Conservation (phyloP, 2,888 invertebrate genomes). For the Ommatoiulus sabulosus region DNA sequence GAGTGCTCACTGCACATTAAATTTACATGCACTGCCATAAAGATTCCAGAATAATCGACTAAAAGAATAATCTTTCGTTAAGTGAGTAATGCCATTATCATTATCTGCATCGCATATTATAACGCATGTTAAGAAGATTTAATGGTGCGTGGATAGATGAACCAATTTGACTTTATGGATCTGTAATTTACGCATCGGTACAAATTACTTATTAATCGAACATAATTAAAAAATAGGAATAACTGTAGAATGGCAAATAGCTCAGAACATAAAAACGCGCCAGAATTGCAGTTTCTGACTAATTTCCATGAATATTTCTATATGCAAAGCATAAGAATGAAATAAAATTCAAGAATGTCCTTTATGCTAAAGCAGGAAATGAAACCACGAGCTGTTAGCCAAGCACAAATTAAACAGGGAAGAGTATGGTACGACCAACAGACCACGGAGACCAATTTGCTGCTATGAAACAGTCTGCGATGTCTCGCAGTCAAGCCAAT, state of each 20-base stretch:
- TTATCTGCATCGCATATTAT: background rate
- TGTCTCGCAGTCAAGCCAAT: background rate
- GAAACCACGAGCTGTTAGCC: background rate
- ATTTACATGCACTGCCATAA: background rate
- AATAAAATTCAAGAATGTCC: background rate
- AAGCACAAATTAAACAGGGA: background rate
- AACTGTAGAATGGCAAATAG: background rate
- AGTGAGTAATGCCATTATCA: background rate
- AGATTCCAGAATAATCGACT: background rate
- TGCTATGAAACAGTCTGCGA: background rate
- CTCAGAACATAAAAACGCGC: too few relatives aligned
- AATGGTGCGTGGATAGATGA: background rate
- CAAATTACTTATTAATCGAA: background rate
- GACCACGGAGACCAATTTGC: background rate
- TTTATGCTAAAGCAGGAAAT: constrained; percentile 6
- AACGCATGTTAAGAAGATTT: background rate
- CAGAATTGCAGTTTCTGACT: too few relatives aligned
- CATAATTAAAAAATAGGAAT: background rate
- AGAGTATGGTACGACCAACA: background rate
- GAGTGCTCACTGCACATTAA: too few relatives aligned
- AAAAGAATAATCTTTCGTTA: background rate
- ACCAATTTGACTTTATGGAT: background rate
- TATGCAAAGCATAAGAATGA: too few relatives aligned
- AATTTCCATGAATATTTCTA: too few relatives aligned
- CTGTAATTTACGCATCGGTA: background rate